phyloP scores from a whole-genome alignment of 2,113 vertebrate genomes.

The Serranochromis macrocephalus region DNA sequence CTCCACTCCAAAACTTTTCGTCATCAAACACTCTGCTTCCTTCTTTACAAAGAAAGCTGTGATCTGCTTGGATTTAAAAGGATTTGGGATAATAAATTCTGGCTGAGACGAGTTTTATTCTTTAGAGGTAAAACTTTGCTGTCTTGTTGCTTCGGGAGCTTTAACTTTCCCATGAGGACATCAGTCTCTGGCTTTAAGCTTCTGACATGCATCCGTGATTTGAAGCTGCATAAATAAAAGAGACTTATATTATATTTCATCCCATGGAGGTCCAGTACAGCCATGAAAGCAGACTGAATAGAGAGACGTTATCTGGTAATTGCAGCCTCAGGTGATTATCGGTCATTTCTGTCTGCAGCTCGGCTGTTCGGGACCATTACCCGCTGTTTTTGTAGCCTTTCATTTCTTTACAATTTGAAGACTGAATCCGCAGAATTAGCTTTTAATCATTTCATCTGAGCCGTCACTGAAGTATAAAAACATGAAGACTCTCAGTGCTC shows the following conservation, averaged over 20 bases:
- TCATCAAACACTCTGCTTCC: background rate
- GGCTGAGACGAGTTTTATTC: fast-evolving
- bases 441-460: background rate
- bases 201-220: background rate
- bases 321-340: background rate
- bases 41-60: background rate
- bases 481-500: background rate
- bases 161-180: fast-evolving
- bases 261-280: background rate
- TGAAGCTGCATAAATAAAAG: background rate
- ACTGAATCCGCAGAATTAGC: background rate
- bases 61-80: background rate
- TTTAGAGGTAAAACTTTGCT: background rate
- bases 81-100: background rate
- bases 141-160: background rate
- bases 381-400: background rate
- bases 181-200: background rate
- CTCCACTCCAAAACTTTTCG: background rate
- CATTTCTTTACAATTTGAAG: background rate
- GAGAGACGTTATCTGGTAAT: background rate
- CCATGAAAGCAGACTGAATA: background rate
- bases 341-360: background rate
- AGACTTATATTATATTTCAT: background rate
- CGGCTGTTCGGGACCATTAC: background rate
- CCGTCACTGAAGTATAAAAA: background rate